phyloP scores from a whole-genome alignment of 2,797 vertebrate genomes.

The Rhinatrema bivittatum region DNA sequence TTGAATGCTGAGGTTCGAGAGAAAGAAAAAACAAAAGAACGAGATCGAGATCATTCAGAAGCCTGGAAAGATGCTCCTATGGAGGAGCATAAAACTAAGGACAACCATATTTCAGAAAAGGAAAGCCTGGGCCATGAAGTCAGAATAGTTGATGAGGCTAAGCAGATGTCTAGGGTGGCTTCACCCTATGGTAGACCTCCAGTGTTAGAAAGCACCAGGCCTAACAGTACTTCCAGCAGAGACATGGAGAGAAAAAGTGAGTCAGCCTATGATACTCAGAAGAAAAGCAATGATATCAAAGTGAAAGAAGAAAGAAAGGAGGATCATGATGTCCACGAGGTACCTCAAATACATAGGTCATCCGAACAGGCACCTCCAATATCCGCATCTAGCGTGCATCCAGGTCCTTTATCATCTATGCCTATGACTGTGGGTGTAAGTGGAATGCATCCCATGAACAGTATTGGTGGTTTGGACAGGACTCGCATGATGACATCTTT shows the following conservation, averaged over 20 bases:
- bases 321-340: constrained; percentile 77
- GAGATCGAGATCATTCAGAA: constrained; percentile 74
- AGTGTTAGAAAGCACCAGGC: constrained; percentile 63
- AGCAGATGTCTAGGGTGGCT: constrained; percentile 68
- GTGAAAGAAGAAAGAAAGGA: constrained; percentile 95
- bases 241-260: constrained; percentile 77
- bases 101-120: constrained; percentile 77
- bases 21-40: constrained; percentile 86
- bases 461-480: constrained; percentile 83
- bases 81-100: constrained; percentile 88
- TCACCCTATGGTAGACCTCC: constrained; percentile 79
- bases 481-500: constrained; percentile 94
- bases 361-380: constrained; percentile 56
- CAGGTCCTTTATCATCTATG: constrained; percentile 69
- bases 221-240: constrained; percentile 69
- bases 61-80: constrained; percentile 68
- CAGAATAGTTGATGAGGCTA: constrained; percentile 70
- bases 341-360: constrained; percentile 59
- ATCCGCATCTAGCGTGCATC: constrained; percentile 51
- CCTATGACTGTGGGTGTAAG: constrained; percentile 82
- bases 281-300: constrained; percentile 84
- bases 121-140: constrained; percentile 71
- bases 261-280: constrained; percentile 66
- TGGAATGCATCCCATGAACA: constrained; percentile 85
- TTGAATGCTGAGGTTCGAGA: constrained; percentile 73